These are phyloP conservation scores for Conistra vaccinii DNA, from an alignment of 2,888 invertebrate genomes.

Conservation along the genomic window DNA sequence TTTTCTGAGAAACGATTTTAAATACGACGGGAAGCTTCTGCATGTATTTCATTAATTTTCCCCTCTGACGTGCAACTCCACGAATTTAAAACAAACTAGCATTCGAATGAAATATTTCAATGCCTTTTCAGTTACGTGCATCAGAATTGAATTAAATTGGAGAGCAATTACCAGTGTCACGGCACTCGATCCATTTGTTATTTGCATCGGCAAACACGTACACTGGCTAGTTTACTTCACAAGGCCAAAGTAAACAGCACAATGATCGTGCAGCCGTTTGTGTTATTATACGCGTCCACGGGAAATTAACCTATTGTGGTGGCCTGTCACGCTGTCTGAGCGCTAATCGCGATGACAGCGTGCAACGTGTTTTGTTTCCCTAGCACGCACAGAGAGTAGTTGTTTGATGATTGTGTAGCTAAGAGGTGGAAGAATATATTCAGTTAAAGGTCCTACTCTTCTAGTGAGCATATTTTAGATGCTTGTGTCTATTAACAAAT, in stretches of 20 bases:
- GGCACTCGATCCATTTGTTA: conserved; percentile 33
- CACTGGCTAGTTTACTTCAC: conserved; percentile 34
- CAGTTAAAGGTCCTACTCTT: neutral
- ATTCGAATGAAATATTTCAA: conserved; percentile 18
- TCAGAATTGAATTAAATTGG: conserved; percentile 26
- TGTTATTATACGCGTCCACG: conserved; percentile 53
- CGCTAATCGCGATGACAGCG: conserved; percentile 25
- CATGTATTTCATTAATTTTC: neutral
- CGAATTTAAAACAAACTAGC: neutral
- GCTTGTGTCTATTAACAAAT: neutral
- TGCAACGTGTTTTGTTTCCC: conserved; percentile 33
- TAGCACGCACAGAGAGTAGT: conserved; percentile 4
- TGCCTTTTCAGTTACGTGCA: conserved; percentile 23
- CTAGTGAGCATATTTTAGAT: neutral
- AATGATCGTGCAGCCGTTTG: conserved; percentile 43
- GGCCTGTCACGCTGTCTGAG: conserved; percentile 28
- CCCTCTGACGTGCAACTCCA: neutral
- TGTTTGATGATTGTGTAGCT: conserved; percentile 23
- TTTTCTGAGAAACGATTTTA: neutral
- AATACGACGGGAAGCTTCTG: neutral
- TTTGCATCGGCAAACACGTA: conserved; percentile 29
- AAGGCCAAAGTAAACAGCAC: conserved; percentile 57
- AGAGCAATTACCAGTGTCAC: conserved; percentile 22
- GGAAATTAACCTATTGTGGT: conserved; percentile 64
- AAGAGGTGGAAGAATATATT: neutral